phyloP scores from a whole-genome alignment of 2,113 vertebrate genomes.

The Hiodon alosoides region DNA sequence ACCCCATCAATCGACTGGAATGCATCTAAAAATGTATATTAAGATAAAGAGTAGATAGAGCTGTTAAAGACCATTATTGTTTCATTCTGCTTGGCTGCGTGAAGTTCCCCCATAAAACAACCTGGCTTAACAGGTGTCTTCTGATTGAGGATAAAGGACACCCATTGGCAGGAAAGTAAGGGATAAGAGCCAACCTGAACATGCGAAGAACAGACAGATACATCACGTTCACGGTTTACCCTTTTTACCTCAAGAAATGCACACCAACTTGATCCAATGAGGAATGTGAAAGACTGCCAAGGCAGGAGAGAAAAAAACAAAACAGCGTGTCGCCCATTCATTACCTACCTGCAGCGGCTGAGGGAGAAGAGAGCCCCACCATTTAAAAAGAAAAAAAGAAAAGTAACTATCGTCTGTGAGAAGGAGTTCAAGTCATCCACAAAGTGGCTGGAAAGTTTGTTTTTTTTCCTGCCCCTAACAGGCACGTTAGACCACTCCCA shows the following conservation, averaged over 20 bases:
- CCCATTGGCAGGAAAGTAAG: neutral
- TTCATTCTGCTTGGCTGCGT: neutral
- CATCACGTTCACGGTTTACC: neutral
- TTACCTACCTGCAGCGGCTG: constrained; percentile 37
- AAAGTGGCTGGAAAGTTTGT: neutral
- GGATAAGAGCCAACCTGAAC: neutral
- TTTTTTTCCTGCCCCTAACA: neutral
- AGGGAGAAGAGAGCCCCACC: constrained; percentile 34
- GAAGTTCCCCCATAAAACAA: neutral
- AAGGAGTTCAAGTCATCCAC: constrained; percentile 22
- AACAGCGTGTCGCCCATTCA: neutral
- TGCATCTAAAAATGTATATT: neutral
- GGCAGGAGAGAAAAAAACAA: constrained; percentile 5
- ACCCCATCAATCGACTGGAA: neutral
- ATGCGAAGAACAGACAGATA: neutral
- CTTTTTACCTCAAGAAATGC: neutral
- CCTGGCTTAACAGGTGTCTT: neutral
- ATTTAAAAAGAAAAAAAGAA: constrained; percentile 16
- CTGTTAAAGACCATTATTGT: neutral
- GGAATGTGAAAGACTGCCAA: neutral
- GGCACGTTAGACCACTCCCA: neutral
- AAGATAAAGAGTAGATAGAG: neutral
- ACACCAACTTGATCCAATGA: neutral
- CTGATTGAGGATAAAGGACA: neutral
- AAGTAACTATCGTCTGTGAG: neutral